Evolutionary conservation across 2,113 vertebrate species (phyloP).

Genomic region (Scortum barcoo): DNA sequence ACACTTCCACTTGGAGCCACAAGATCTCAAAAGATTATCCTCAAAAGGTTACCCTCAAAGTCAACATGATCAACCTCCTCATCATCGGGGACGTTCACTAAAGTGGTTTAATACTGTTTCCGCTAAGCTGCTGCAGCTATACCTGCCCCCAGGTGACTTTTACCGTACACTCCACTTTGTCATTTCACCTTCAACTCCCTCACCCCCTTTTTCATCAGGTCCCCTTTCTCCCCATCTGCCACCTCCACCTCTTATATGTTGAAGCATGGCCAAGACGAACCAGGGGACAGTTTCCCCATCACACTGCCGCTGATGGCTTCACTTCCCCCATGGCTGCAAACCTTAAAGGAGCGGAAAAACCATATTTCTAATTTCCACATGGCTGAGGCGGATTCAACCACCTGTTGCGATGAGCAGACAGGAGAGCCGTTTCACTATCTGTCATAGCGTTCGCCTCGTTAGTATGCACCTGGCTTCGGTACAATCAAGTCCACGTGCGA

Average conservation of each 20-base stretch:
- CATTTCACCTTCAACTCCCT: constrained; percentile 33
- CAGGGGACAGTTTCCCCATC: constrained; percentile 21
- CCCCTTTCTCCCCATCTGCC: constrained; percentile 16
- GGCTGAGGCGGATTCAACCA: constrained; percentile 25
- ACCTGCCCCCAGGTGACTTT: constrained; percentile 31
- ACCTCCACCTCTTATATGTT: constrained; percentile 33
- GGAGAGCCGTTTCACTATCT: constrained; percentile 51
- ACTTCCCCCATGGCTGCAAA: constrained; percentile 23
- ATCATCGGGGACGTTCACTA: background rate
- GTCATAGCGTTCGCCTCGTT: constrained; percentile 41
- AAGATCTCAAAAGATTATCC: too few species aligned
- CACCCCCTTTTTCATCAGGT: constrained; percentile 30
- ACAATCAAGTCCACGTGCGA: background rate
- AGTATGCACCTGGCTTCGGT: constrained; percentile 22
- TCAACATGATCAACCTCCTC: constrained; percentile 23
- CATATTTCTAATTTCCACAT: constrained; percentile 27
- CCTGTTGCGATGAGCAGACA: constrained; percentile 25
- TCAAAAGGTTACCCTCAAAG: constrained; percentile 26
- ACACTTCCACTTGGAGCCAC: background rate
- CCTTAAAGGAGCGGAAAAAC: constrained; percentile 27
- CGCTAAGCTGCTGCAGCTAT: constrained; percentile 17
- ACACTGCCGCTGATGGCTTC: constrained; percentile 24
- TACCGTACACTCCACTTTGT: constrained; percentile 27
- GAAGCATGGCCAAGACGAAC: constrained; percentile 39
- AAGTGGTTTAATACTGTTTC: background rate